Base-by-base conservation (phyloP, 2,888 invertebrate genomes). In the Stenichneumon culpator region DNA sequence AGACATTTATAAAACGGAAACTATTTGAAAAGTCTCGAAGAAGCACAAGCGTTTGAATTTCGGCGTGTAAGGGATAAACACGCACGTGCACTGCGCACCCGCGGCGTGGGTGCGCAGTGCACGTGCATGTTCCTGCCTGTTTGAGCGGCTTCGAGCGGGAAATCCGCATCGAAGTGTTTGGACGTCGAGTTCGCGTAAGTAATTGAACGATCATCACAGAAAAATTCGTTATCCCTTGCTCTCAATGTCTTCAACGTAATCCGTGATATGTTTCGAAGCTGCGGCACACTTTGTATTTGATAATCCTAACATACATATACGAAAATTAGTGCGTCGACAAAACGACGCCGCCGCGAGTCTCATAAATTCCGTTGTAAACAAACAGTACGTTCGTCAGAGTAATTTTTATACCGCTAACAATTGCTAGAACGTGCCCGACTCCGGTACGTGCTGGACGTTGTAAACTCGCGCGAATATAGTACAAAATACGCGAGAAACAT, bases 391-490 rank as follows among this genome's bases (percentile, higher is more conserved):
- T 63, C 28, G 28, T 16, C 32, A 32, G 60, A 16, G 60, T 16
- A 16, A 16, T 28, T 60, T 60, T 60, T 32, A 0, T n/a, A 14
- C 28, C 28, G 32, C 16, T 16, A 63, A 32, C 1, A 32, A 32
- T 63, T 63, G 14, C 32, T 28, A 14, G 63, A 32, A 63, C 63
- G 63, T 63, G 63, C 28, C 16, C 16, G n/a, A n/a, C 32, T 28
- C 7, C 6, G 28, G 32, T 63, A 32, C 63, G 63, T 63, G 63
- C 28, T 14, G 4, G 16, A 63, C n/a, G n/a, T 63, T 32, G 32
- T 9, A 63, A 63, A 63, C 28, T 63, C 63, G 14, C 16, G 63
- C 16, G 28, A 63, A 63, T 63, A 32, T 32, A 63, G 28, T 63
- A 25, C 32, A 32, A 63, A 63, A 32, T 63, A 28, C 6, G 32